These are phyloP conservation scores for Vanacampus margaritifer DNA, from an alignment of 2,113 vertebrate genomes.

Conservation along the genomic window DNA sequence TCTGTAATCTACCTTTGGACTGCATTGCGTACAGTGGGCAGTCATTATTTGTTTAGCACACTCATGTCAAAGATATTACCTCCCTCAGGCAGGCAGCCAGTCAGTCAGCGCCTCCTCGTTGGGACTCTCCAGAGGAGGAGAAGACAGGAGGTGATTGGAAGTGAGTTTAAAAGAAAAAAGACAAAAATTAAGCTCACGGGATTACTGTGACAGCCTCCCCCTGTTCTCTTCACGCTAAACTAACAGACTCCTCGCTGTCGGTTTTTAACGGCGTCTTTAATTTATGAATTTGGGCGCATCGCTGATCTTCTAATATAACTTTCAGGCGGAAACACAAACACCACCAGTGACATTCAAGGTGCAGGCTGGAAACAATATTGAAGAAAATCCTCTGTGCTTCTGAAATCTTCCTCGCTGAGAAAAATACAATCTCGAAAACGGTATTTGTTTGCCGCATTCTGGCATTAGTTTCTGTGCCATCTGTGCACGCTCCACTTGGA, in stretches of 20 bases:
- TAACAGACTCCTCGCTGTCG: neutral
- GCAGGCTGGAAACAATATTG: neutral
- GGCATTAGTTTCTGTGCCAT: slow-evolving; percentile 4
- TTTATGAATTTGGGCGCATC: neutral
- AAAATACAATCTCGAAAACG: neutral
- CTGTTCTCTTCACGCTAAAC: slow-evolving; percentile 2
- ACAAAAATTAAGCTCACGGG: neutral
- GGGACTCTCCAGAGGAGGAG: slow-evolving; percentile 4
- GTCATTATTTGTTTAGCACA: slow-evolving; percentile 23
- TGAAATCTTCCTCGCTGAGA: neutral
- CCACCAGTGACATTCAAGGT: neutral
- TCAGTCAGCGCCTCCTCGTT: slow-evolving; percentile 23
- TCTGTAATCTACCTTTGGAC: neutral
- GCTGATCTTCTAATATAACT: neutral
- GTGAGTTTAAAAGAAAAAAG: neutral
- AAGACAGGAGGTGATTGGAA: slow-evolving; percentile 5
- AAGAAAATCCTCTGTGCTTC: neutral
- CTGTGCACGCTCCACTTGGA: neutral
- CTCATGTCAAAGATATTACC: slow-evolving; percentile 34
- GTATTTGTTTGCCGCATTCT: neutral
- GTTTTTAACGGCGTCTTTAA: neutral
- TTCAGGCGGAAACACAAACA: neutral
- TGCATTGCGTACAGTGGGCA: slow-evolving; percentile 11
- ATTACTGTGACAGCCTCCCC: neutral
- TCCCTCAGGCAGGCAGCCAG: slow-evolving; percentile 18